phyloP scores from a whole-genome alignment of 1,140 invertebrate species.

The Notospermus geniculatus region DNA sequence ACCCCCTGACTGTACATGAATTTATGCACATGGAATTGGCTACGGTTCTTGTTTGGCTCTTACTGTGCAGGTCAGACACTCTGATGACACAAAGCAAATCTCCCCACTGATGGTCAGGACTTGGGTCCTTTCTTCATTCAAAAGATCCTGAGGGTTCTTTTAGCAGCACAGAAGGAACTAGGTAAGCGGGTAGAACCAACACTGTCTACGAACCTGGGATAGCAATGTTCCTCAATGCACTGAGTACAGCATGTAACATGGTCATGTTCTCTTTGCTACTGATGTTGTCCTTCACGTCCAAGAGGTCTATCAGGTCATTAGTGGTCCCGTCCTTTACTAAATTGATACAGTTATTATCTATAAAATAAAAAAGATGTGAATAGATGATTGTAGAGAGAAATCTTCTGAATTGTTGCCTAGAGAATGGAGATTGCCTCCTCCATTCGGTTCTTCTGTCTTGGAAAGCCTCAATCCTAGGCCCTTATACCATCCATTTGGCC shows the following conservation, averaged over 20 bases:
- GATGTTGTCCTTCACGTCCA: slow-evolving; percentile 13
- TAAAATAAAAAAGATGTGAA: slow-evolving; percentile 24
- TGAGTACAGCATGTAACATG: slow-evolving; percentile 78
- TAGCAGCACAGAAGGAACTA: no score
- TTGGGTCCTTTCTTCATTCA: no score
- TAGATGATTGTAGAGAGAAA: not conserved
- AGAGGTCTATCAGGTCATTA: slow-evolving; percentile 66
- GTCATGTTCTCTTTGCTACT: slow-evolving; percentile 65
- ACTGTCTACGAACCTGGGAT: slow-evolving; percentile 65
- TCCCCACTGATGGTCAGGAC: no score
- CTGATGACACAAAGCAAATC: no score
- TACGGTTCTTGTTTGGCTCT: not conserved
- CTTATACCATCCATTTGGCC: no score
- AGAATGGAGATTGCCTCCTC: no score
- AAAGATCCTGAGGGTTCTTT: no score
- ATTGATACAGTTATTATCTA: slow-evolving; percentile 75
- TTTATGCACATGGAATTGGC: no score
- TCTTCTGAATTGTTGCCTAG: not conserved
- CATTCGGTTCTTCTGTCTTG: no score
- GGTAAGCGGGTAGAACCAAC: no score
- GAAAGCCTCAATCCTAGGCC: no score
- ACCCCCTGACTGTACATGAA: not conserved
- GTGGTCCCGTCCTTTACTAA: slow-evolving; percentile 78
- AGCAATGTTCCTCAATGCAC: slow-evolving; percentile 76
- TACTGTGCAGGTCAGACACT: no score